Evolutionary conservation across 2,113 vertebrate species (phyloP).

Genomic region (Tychaedon coryphoeus): DNA sequence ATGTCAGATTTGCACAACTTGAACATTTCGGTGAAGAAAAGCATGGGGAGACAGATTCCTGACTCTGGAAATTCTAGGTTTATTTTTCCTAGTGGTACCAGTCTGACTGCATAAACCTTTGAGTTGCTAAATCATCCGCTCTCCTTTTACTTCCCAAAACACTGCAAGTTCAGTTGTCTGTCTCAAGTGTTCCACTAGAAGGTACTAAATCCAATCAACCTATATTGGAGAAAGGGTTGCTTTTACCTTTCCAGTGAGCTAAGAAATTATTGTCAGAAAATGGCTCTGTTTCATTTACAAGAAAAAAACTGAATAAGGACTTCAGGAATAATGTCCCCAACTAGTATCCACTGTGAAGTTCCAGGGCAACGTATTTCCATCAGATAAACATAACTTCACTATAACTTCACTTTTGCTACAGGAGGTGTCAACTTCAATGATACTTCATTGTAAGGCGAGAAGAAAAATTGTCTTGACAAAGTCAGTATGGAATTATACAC

Average conservation of each 20-base stretch:
- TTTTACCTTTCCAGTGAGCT: neutral
- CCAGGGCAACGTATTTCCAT: neutral
- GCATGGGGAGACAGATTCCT: neutral
- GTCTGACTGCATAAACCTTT: neutral
- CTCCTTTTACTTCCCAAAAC: neutral
- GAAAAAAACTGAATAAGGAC: neutral
- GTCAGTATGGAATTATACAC: neutral
- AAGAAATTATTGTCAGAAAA: neutral
- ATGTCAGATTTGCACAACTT: neutral
- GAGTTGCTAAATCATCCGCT: neutral
- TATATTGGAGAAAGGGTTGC: neutral
- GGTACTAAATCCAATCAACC: neutral
- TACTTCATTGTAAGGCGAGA: neutral
- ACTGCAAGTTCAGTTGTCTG: fast-evolving
- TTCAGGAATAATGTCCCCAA: neutral
- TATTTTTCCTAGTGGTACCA: neutral
- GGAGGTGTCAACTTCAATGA: neutral
- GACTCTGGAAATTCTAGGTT: neutral
- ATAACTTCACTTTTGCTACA: neutral
- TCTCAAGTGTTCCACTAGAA: neutral
- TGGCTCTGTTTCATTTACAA: neutral
- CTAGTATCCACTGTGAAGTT: neutral
- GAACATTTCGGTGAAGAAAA: neutral
- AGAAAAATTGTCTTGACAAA: neutral
- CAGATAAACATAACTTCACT: neutral